Evolutionary conservation across 2,113 vertebrate genomes (phyloP).

Genomic region (Speoplatyrhinus poulsoni): DNA sequence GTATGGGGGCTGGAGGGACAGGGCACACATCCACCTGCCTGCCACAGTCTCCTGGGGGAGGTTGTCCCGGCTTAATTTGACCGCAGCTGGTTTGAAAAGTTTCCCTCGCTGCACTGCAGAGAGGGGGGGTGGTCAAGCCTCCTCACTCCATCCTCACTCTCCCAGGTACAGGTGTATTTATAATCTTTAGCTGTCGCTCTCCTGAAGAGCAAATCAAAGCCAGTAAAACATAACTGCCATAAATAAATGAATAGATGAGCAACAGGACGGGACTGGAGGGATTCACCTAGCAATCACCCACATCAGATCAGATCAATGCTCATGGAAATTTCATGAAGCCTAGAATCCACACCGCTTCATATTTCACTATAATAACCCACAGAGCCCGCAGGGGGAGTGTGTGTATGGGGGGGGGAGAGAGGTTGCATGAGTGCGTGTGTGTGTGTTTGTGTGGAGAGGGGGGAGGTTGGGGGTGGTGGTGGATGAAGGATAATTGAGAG

Average conservation of each 20-base stretch:
- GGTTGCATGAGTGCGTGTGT: conserved; percentile 8
- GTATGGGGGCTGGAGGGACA: conserved; percentile 7
- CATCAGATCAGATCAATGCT: conserved; percentile 81
- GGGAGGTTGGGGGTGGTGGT: conserved; percentile 19
- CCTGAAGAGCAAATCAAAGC: conserved; percentile 75
- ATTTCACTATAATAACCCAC: conserved; percentile 82
- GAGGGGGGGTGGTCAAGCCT: no score
- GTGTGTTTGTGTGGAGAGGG: neutral
- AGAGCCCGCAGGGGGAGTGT: conserved; percentile 60
- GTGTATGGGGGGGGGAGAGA: conserved; percentile 46
- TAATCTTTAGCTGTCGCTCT: conserved; percentile 75
- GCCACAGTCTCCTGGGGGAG: no score
- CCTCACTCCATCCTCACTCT: conserved; percentile 59
- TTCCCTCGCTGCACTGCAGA: no score
- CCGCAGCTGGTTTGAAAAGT: no score
- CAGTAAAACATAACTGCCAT: conserved; percentile 77
- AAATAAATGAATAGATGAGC: conserved; percentile 78
- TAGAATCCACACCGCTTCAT: conserved; percentile 78
- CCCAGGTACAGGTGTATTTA: conserved; percentile 73
- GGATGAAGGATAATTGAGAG: conserved; percentile 62
- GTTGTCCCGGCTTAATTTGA: no score
- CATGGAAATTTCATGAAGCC: conserved; percentile 85
- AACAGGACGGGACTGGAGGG: conserved; percentile 74
- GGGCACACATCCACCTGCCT: no score
- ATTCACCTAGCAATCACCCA: conserved; percentile 80